These are phyloP conservation scores for Eulemur albifrons DNA, from an alignment of 2,797 vertebrate genomes.

Conservation along the genomic window DNA sequence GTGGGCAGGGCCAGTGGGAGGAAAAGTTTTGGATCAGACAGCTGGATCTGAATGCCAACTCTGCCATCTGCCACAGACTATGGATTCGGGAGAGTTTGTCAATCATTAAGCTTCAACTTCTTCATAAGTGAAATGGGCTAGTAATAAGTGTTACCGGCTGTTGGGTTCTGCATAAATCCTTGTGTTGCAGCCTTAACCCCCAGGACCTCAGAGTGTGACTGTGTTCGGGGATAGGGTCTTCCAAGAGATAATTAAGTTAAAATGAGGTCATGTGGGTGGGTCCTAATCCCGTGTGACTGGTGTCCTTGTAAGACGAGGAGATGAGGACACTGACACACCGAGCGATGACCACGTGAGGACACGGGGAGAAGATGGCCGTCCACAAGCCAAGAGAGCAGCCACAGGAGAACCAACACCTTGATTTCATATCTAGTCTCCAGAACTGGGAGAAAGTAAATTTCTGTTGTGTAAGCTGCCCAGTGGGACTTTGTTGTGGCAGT, in stretches of 20 bases:
- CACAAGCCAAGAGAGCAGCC: background rate
- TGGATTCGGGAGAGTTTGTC: background rate
- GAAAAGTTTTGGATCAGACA: background rate
- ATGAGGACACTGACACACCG: background rate
- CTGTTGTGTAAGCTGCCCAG: too few relatives aligned
- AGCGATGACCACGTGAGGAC: too few relatives aligned
- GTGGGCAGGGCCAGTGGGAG: rapidly evolving
- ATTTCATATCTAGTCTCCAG: background rate
- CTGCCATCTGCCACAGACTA: background rate
- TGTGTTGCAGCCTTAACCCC: background rate
- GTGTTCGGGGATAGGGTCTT: background rate
- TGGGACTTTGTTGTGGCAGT: background rate
- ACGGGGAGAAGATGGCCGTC: rapidly evolving
- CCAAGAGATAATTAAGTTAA: background rate
- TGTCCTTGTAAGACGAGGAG: background rate
- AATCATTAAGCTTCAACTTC: background rate
- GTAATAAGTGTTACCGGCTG: rapidly evolving
- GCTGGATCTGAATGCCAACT: background rate
- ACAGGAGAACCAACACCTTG: background rate
- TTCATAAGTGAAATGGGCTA: background rate
- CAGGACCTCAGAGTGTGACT: background rate
- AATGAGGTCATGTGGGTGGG: background rate
- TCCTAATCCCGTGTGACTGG: rapidly evolving
- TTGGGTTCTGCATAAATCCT: rapidly evolving
- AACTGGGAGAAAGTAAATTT: background rate